phyloP scores from a whole-genome alignment of 1,140 invertebrate species.

The Aphidius gifuensis region DNA sequence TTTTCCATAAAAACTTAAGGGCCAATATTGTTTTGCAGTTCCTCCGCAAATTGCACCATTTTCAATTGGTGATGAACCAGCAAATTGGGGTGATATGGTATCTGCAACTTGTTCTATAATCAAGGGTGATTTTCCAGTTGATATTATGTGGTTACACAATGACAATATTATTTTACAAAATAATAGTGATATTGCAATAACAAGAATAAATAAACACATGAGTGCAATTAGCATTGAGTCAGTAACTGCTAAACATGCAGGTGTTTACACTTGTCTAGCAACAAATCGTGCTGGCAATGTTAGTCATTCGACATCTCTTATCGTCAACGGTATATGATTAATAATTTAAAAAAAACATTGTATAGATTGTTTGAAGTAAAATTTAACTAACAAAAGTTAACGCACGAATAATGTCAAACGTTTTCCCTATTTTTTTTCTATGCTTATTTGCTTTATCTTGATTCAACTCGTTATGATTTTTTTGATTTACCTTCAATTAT shows the following conservation, averaged over 20 bases:
- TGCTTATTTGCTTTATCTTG: too few relatives aligned
- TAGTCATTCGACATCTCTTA: conserved; percentile 66
- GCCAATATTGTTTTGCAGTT: conserved; percentile 52
- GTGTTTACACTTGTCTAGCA: conserved; percentile 78
- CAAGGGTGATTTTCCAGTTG: conserved; percentile 73
- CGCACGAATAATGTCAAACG: too few relatives aligned
- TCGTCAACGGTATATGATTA: conserved; percentile 67
- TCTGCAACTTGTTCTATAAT: conserved; percentile 74
- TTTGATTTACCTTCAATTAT: too few relatives aligned
- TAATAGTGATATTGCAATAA: conserved; percentile 68
- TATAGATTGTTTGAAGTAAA: conserved; percentile 24
- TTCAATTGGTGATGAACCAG: conserved; percentile 71
- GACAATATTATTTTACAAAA: conserved; percentile 60
- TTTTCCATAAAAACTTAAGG: not conserved
- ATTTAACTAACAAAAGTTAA: conserved; percentile 29
- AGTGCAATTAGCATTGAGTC: conserved; percentile 76
- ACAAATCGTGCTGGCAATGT: conserved; percentile 70
- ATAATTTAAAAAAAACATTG: not conserved
- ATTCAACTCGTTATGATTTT: too few relatives aligned
- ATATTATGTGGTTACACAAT: conserved; percentile 76
- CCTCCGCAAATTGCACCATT: conserved; percentile 76
- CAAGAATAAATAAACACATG: conserved; percentile 71
- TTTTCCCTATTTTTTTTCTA: too few relatives aligned
- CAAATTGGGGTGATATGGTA: conserved; percentile 77
- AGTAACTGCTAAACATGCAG: conserved; percentile 70